These are phyloP conservation scores for Eumaeus atala DNA, from an alignment of 1,140 invertebrate species.

Conservation along the genomic window DNA sequence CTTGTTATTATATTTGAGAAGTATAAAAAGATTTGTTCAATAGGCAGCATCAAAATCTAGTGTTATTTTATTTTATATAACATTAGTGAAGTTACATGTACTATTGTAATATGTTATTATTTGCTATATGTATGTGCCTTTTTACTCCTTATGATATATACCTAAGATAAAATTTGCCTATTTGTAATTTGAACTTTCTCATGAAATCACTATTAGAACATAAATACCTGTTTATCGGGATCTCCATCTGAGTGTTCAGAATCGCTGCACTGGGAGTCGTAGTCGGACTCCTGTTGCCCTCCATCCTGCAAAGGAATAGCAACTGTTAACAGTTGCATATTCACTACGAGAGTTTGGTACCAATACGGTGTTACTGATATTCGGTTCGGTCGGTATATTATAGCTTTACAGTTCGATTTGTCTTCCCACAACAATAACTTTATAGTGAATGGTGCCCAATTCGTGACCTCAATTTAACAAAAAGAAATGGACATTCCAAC, in stretches of 20 bases:
- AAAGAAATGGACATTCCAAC: slow-evolving; percentile 70
- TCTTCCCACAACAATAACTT: slow-evolving; percentile 44
- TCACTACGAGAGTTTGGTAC: slow-evolving; percentile 19
- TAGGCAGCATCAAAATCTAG: too few species aligned
- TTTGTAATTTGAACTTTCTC: too few species aligned
- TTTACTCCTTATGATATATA: too few species aligned
- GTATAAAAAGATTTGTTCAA: too few species aligned
- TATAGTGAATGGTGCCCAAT: slow-evolving; percentile 49
- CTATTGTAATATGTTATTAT: too few species aligned
- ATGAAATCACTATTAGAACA: background rate
- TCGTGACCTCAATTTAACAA: slow-evolving; percentile 65
- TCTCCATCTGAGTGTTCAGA: slow-evolving; percentile 59
- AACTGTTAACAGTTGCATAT: slow-evolving; percentile 62
- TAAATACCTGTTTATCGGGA: slow-evolving; percentile 49
- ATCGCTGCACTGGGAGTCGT: slow-evolving; percentile 57
- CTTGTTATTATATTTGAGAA: too few species aligned
- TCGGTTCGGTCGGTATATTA: background rate
- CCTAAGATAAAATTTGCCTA: too few species aligned
- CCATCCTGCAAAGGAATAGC: slow-evolving; percentile 60
- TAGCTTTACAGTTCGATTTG: slow-evolving; percentile 14
- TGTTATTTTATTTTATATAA: too few species aligned
- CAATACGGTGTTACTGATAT: slow-evolving; percentile 7
- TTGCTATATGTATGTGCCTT: too few species aligned
- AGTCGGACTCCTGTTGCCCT: slow-evolving; percentile 52
- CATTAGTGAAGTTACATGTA: too few species aligned